A percentile compares a stretch with the other conserved stretches of the same genome.
Evolutionary conservation across 2,797 vertebrate species (phyloP).

Genomic region (Halcyon badia): DNA sequence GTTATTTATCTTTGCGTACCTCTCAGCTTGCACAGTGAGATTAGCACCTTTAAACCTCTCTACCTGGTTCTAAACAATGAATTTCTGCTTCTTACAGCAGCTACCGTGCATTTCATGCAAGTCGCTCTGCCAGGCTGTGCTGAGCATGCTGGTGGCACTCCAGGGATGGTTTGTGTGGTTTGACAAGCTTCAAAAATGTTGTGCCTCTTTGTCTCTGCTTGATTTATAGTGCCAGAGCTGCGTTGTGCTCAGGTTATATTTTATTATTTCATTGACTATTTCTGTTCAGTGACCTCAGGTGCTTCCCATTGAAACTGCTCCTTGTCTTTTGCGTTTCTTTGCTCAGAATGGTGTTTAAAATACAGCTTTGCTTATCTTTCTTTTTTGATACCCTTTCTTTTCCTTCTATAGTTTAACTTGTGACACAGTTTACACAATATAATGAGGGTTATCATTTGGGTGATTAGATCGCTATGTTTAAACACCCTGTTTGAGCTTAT

Average conservation of each 20-base stretch:
- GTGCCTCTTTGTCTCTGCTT: not conserved
- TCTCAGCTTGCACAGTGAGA: not conserved
- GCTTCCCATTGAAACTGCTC: not conserved
- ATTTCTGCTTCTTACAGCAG: not conserved
- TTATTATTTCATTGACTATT: not conserved
- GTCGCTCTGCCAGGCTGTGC: not conserved
- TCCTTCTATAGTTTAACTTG: not conserved
- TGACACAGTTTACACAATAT: not conserved
- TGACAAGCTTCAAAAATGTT: not conserved
- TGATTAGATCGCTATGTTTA: not conserved
- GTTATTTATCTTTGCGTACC: not conserved
- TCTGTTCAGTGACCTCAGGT: not conserved
- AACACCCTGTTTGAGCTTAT: not conserved
- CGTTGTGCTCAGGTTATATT: not conserved
- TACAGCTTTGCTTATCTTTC: not conserved
- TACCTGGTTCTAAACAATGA: not conserved
- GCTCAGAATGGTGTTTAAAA: not conserved
- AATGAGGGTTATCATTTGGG: constrained; percentile 6
- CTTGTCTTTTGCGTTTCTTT: not conserved
- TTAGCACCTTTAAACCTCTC: not conserved
- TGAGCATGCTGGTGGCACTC: not conserved
- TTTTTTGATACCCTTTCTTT: not conserved
- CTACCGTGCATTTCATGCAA: not conserved
- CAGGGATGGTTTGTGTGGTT: not conserved
- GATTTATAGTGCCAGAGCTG: not conserved